Percentiles rank a stretch among this genome's conserved stretches.
These are phyloP conservation scores for Lucinisca nassula DNA, from an alignment of 2,888 invertebrate genomes.

Conservation along the genomic window DNA sequence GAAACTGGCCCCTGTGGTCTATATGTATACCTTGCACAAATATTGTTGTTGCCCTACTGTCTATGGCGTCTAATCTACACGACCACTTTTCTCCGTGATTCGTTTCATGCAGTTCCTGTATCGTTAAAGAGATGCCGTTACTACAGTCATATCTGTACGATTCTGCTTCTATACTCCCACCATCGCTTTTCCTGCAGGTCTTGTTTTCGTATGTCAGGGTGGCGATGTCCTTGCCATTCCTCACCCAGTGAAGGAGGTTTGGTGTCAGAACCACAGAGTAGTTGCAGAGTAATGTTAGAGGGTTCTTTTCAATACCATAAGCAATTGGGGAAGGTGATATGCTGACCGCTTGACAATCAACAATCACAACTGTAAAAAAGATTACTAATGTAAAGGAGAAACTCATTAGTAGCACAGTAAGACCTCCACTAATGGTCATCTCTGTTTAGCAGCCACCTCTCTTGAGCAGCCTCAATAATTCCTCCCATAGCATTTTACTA, in stretches of 20 bases:
- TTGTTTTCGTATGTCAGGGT: not conserved
- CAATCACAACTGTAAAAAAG: not conserved
- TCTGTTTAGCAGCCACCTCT: no score
- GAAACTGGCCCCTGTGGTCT: no score
- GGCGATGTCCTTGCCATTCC: not conserved
- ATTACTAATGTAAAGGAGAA: no score
- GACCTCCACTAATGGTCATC: no score
- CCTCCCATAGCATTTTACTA: no score
- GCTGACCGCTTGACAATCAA: not conserved
- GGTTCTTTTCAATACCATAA: not conserved
- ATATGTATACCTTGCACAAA: not conserved
- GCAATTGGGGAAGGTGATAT: not conserved
- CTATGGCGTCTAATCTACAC: not conserved
- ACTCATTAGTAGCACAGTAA: no score
- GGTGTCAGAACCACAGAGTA: not conserved
- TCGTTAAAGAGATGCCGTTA: not conserved
- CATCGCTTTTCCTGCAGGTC: not conserved
- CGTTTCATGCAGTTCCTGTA: not conserved
- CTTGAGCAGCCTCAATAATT: no score
- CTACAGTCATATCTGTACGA: not conserved
- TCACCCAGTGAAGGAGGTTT: not conserved
- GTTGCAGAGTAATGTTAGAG: not conserved
- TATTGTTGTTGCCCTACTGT: not conserved
- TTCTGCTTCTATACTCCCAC: not conserved
- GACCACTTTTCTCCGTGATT: not conserved